phyloP scores from a whole-genome alignment of 2,888 invertebrate genomes.

The Brenthis daphne region DNA sequence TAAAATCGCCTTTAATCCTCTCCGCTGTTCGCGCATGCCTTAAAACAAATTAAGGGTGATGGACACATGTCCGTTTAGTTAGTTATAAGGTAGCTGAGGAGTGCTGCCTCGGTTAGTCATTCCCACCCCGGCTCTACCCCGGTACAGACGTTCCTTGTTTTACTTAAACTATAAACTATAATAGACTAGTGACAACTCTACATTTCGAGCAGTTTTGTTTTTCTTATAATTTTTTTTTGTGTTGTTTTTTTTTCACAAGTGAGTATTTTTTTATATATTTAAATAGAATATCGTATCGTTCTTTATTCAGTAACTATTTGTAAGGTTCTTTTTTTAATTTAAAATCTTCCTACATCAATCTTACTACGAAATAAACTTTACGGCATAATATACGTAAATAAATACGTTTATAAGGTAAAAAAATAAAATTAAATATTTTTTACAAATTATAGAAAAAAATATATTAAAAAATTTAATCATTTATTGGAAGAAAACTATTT shows the following conservation, averaged over 20 bases:
- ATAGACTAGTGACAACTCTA: conserved; percentile 26
- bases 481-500: too few relatives aligned
- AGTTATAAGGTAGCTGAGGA: conserved; percentile 53
- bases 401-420: too few relatives aligned
- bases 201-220: conserved; percentile 23
- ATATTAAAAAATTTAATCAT: too few relatives aligned
- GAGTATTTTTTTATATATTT: conserved; percentile 40
- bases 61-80: conserved; percentile 49
- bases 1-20: conserved; percentile 21
- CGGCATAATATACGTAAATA: too few relatives aligned
- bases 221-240: conserved; percentile 36
- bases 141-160: conserved; percentile 53
- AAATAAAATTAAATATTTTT: too few relatives aligned
- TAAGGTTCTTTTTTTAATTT: background rate
- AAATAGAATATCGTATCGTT: conserved; percentile 13
- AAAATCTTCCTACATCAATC: too few relatives aligned
- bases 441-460: too few relatives aligned
- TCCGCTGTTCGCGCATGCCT: conserved; percentile 47
- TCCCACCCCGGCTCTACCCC: conserved; percentile 59
- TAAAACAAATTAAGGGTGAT: conserved; percentile 57
- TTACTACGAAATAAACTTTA: too few relatives aligned
- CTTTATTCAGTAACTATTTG: background rate
- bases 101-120: conserved; percentile 51
- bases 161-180: background rate
- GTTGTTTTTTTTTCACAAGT: conserved; percentile 42